Conservation (phyloP, 2,888 invertebrate species). For the Drosophila prostipennis region DNA sequence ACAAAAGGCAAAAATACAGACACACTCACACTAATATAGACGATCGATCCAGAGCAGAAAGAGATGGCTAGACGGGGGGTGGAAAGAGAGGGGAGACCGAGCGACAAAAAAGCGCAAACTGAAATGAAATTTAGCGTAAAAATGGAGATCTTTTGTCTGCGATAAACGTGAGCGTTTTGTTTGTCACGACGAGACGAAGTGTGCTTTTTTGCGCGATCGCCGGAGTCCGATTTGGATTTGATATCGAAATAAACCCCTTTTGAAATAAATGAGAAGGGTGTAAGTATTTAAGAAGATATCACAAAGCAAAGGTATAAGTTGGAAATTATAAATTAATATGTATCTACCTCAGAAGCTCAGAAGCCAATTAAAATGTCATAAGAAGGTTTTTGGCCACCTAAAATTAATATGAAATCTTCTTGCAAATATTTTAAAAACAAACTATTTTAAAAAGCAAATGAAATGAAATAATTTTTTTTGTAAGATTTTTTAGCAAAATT, state of each 20-base stretch:
- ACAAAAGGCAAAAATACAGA: conserved; percentile 55
- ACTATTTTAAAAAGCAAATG: too few species aligned
- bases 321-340: too few species aligned
- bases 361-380: too few species aligned
- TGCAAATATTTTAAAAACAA: too few species aligned
- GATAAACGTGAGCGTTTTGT: conserved; percentile 83
- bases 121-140: conserved; percentile 76
- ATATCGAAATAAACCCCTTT: conserved; percentile 2
- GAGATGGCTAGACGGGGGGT: conserved; percentile 30
- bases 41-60: conserved; percentile 69
- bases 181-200: conserved; percentile 81
- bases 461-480: too few species aligned
- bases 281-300: neutral
- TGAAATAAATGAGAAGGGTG: neutral
- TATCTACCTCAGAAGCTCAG: too few species aligned
- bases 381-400: too few species aligned
- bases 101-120: conserved; percentile 53
- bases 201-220: conserved; percentile 77
- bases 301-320: neutral
- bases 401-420: too few species aligned
- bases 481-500: too few species aligned
- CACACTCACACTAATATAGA: conserved; percentile 12
- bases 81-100: neutral
- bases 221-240: conserved; percentile 20
- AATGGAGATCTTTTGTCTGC: conserved; percentile 80